A percentile compares a stretch with the other conserved stretches of the same genome.
Evolutionary conservation across 1,140 invertebrate genomes (phyloP).

Genomic region (Elymnias hypermnestra): DNA sequence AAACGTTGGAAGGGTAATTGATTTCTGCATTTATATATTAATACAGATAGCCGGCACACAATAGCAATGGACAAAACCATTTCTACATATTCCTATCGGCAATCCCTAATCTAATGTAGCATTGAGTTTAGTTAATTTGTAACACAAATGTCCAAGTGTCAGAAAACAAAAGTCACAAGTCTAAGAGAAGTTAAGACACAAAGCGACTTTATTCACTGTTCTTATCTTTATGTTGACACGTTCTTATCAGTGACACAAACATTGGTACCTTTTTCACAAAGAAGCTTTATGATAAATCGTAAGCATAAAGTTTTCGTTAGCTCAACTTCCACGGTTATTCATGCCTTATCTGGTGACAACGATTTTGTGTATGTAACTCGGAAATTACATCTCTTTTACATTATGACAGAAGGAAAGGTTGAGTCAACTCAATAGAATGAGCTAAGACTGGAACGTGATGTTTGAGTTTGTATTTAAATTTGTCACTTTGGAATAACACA

Average conservation of each 20-base stretch:
- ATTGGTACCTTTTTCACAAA: conserved; percentile 6
- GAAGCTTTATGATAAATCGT: conserved; percentile 6
- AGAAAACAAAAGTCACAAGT: no score
- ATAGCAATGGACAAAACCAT: no score
- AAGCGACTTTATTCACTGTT: conserved; percentile 1
- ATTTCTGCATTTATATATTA: no score
- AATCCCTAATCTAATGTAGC: no score
- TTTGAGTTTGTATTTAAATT: not conserved
- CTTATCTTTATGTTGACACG: conserved; percentile 11
- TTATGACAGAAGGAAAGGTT: not conserved
- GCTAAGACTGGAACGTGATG: no score
- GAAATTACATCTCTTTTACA: conserved; percentile 4
- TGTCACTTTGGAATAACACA: no score
- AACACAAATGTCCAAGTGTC: no score
- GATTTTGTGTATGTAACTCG: conserved; percentile 4
- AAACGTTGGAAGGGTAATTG: no score
- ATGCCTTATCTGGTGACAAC: conserved; percentile 8
- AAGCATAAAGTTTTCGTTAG: conserved; percentile 9
- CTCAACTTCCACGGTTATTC: conserved; percentile 4
- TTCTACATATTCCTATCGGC: no score
- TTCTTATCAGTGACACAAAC: conserved; percentile 5
- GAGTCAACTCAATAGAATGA: not conserved
- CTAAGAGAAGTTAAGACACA: no score
- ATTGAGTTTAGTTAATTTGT: no score
- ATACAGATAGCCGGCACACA: no score